Evolutionary conservation across 2,113 vertebrate species (phyloP), one percentile per base, ranked within the genome.

Genomic region (Coturnix japonica): DNA sequence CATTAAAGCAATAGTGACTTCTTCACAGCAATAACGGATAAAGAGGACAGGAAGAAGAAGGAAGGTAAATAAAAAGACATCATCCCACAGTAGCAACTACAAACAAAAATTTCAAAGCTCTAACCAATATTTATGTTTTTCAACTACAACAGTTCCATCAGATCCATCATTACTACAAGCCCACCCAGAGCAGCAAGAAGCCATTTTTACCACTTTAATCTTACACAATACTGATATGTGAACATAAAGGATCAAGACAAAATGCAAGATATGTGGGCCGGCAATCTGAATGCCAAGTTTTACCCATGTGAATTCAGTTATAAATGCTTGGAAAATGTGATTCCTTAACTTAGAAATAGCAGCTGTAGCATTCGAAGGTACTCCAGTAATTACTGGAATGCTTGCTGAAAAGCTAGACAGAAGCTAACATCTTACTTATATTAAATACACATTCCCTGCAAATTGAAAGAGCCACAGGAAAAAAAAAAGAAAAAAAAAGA

Each of bases 401-500:
- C 82, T 78, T 17, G 56, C 79, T 88, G 76, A 93, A 95, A 95
- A 93, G 90, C 74, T 74, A 95, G 88, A 94, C 95, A 95, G 94
- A 95, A 91, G 94, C 84, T 94, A 94, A 92, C 87, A 95, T 96
- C 95, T 96, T 96, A 89, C 94, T 96, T 95, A 95, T 87, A 96
- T 96, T 95, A 95, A 93, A 91, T 61, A 93, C 81, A 64, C 64
- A 91, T 97, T 91, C 61, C 80, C 87, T 76, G 5, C 80, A 95
- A 95, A 97, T 96, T 94, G 94, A 95, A 91, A 96, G 89, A 94
- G 88, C 91, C 95, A 93, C 81, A 84, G 77, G 11, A 72, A 73
- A 85, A 61, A 10, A 51, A 14, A 12, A 69, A 63, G 31, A 41
- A 14, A 12, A 28, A 35, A 22, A 19, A 26, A 28, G 8, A 49